Conservation (phyloP, 2,888 invertebrate species). For the Ceramica pisi region DNA sequence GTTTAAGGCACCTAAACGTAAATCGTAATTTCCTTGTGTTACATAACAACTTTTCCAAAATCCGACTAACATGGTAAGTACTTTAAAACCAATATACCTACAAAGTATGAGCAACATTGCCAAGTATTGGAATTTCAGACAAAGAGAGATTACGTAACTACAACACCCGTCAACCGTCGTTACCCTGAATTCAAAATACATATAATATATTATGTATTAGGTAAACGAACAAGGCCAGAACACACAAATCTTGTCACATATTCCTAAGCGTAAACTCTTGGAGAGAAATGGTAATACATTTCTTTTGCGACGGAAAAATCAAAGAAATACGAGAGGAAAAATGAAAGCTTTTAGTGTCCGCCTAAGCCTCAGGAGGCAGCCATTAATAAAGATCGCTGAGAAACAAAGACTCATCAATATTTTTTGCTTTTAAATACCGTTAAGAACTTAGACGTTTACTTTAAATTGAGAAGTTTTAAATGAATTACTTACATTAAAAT, state of each 20-base stretch:
- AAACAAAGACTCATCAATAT: conserved; percentile 34
- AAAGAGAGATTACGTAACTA: conserved; percentile 23
- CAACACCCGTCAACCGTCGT: conserved; percentile 30
- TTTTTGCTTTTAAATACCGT: conserved; percentile 20
- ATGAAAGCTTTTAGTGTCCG: conserved; percentile 43
- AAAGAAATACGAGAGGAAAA: conserved; percentile 36
- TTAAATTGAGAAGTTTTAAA: background rate
- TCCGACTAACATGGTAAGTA: background rate
- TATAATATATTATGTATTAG: conserved; percentile 32
- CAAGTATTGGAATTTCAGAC: conserved; percentile 29
- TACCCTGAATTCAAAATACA: conserved; percentile 27
- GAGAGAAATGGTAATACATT: conserved; percentile 38
- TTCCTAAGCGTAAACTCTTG: conserved; percentile 34
- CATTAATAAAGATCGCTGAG: conserved; percentile 34
- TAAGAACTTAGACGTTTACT: background rate
- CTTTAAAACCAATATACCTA: background rate
- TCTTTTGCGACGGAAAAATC: conserved; percentile 39
- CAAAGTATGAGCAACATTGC: background rate
- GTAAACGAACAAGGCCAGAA: conserved; percentile 30
- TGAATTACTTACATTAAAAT: too few relatives aligned
- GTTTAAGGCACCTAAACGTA: background rate
- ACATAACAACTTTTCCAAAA: background rate
- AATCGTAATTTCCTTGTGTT: background rate
- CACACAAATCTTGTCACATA: conserved; percentile 53
- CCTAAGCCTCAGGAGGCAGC: conserved; percentile 21